These are phyloP conservation scores for Heliconius congener DNA, from an alignment of 1,140 invertebrate genomes.

Conservation along the genomic window DNA sequence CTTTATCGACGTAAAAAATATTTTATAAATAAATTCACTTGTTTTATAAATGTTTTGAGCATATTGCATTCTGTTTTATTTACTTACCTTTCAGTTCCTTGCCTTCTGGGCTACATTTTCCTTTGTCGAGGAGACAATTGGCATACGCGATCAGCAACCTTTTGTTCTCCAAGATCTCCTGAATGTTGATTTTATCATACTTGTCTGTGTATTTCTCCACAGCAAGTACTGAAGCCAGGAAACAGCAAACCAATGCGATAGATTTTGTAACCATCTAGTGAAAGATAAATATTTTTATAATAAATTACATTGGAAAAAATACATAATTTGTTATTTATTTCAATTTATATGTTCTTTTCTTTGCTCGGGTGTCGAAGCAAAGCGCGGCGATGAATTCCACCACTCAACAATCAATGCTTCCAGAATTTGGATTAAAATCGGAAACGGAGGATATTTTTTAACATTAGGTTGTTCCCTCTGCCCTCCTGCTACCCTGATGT, in stretches of 20 bases:
- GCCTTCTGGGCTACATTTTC: conserved; percentile 86
- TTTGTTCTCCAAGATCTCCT: conserved; percentile 85
- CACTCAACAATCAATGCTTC: too few relatives aligned
- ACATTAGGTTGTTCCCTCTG: too few relatives aligned
- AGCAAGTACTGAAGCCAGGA: conserved; percentile 48
- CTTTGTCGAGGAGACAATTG: conserved; percentile 86
- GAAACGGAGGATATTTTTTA: too few relatives aligned
- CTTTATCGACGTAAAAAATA: too few relatives aligned
- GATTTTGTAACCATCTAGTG: conserved; percentile 51
- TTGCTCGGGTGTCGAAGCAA: too few relatives aligned
- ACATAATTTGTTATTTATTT: background rate
- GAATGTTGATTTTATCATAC: conserved; percentile 87
- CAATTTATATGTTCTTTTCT: too few relatives aligned
- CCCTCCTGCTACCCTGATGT: too few relatives aligned
- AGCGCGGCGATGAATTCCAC: too few relatives aligned
- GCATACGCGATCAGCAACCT: conserved; percentile 85
- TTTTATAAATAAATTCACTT: background rate
- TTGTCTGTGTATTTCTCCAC: conserved; percentile 85
- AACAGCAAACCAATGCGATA: conserved; percentile 64
- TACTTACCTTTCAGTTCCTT: conserved; percentile 86
- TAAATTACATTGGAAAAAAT: conserved; percentile 13
- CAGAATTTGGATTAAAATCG: too few relatives aligned
- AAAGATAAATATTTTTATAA: background rate
- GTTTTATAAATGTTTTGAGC: too few relatives aligned
- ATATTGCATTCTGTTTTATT: background rate